phyloP scores from a whole-genome alignment of 2,797 vertebrate genomes.

The Bradypus variegatus region DNA sequence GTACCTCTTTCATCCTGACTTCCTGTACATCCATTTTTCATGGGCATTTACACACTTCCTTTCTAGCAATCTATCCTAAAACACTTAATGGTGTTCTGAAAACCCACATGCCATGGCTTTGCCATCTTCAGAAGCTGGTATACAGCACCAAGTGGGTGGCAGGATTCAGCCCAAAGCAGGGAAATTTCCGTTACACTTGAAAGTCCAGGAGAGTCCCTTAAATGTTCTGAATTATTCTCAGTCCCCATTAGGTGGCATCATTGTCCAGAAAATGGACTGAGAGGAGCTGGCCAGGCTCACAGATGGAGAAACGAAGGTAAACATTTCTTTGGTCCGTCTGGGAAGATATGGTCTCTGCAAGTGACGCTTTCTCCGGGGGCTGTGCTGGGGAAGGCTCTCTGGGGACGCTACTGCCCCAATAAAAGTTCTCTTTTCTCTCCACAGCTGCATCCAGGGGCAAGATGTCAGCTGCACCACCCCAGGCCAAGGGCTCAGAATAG shows the following conservation, averaged over 20 bases:
- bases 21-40: not conserved
- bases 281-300: rapidly evolving
- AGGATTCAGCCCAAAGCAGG: not conserved
- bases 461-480: not conserved
- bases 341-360: not conserved
- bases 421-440: not conserved
- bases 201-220: not conserved
- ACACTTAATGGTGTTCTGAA: not conserved
- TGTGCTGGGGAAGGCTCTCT: not conserved
- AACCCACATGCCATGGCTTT: not conserved
- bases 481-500: not conserved
- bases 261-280: not conserved
- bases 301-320: not conserved
- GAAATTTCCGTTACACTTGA: not conserved
- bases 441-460: not conserved
- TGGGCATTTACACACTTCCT: not conserved
- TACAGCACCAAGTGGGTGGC: not conserved
- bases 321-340: not conserved
- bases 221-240: not conserved
- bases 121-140: not conserved
- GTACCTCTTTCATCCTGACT: not conserved
- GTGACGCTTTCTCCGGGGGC: not conserved
- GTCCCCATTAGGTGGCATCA: slow-evolving; percentile 30
- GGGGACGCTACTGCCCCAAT: not conserved
- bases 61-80: not conserved